These are phyloP conservation scores for Acanthosepion esculentum DNA, from an alignment of 2,888 invertebrate genomes.

Conservation along the genomic window DNA sequence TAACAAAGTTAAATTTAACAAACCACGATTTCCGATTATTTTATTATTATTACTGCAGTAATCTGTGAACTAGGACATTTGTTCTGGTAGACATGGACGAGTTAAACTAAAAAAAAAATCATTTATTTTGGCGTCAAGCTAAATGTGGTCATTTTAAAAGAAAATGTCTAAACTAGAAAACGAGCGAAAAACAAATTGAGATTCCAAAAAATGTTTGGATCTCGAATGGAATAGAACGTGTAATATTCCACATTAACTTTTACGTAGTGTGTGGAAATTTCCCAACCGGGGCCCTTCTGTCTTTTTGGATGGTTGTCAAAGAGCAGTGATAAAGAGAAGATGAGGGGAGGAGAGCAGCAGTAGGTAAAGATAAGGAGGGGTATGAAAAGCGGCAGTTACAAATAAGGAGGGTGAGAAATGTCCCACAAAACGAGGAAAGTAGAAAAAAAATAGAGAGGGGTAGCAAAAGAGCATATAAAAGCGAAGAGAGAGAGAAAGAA, in stretches of 20 bases:
- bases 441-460: not conserved
- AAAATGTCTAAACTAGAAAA: too few relatives aligned
- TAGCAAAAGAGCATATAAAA: not conserved
- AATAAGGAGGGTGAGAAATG: not conserved
- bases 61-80: too few relatives aligned
- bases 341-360: not conserved
- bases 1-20: too few relatives aligned
- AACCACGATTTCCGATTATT: too few relatives aligned
- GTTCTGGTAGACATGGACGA: too few relatives aligned
- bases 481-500: not conserved
- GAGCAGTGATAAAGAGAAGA: not conserved
- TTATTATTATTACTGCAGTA: too few relatives aligned
- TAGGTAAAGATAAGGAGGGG: not conserved
- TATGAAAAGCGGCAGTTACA: not conserved
- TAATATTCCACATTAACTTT: slow-evolving; percentile 40
- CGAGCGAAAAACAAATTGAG: too few relatives aligned
- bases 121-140: too few relatives aligned
- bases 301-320: not conserved
- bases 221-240: not conserved
- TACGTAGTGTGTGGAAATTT: slow-evolving; percentile 35
- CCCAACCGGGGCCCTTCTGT: not conserved
- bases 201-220: too few relatives aligned
- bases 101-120: too few relatives aligned
- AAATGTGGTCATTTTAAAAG: too few relatives aligned
- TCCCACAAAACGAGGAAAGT: not conserved